Base-by-base conservation (phyloP, 2,113 vertebrate species). In the Xyliphius kryptos region DNA sequence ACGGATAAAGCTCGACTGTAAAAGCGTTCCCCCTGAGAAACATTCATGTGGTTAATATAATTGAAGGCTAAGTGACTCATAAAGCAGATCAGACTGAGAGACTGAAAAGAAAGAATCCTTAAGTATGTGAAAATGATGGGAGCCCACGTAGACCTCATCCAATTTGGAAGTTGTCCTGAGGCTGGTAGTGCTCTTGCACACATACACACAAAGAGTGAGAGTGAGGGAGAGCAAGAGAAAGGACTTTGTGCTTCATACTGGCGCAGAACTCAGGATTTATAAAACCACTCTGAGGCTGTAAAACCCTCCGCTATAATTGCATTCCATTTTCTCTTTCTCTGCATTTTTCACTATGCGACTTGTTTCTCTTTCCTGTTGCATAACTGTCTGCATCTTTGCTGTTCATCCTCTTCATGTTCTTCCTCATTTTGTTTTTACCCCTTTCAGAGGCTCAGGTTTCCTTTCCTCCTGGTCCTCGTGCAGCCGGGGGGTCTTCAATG, bases 271-370 rank as follows among this genome's bases (percentile, higher is more conserved):
- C 85, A 83, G 84, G 82, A 86, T 87, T 88, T 87, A 88, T 87
- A 88, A 87, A 86, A 85, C 85, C 82, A 85, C 85, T 86, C 83
- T 86, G 83, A 86, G 84, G 82, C 84, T 81, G 84, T 87, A 88
- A 87, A 86, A 83, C 84, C 83, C 82, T 81, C 80, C 79, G 73
- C 81, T 85, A 79, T 86, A 84, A 85, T 87, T 85, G 81, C 86
- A 79, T 80, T 80, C 80, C 83, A 81, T 77, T 74, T 73, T 70
- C 79, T 77, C 76, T 69, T 80, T 49, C 41, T 79, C 76, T 70
- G 40, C 52, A 43, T 40, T 54, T 60, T 52, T 50, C 55, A 38
- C 21, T 17, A 17, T 16, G 17, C 10, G 38, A 48, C 68, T 48
- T 52, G 36, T 57, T 32, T 36, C 63, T 58, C 26, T 57, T 40